phyloP scores from a whole-genome alignment of 2,888 invertebrate species.

The Hirtodrosophila trivittata region DNA sequence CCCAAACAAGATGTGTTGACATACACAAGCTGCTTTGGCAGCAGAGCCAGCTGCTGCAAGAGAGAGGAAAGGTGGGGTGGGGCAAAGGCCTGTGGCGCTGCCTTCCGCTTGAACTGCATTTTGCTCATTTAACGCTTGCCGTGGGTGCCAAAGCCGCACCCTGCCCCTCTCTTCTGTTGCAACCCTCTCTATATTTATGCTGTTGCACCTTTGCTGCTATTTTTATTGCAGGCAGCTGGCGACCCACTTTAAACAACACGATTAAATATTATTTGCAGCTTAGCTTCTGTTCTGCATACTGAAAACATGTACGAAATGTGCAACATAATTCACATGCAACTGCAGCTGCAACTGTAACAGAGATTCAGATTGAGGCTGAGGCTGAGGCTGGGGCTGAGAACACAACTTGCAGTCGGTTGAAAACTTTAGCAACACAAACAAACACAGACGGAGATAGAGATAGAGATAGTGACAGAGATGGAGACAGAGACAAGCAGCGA shows the following conservation, averaged over 20 bases:
- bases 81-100: conserved; percentile 8
- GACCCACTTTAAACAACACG: conserved; percentile 34
- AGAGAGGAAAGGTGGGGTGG: neutral
- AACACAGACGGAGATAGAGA: conserved; percentile 29
- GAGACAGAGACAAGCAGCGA: conserved; percentile 16
- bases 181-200: neutral
- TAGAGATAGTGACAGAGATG: conserved; percentile 9
- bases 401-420: conserved; percentile 32
- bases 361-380: conserved; percentile 10
- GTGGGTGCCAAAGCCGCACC: conserved; percentile 19
- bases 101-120: conserved; percentile 54
- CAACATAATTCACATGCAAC: conserved; percentile 43
- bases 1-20: conserved; percentile 60
- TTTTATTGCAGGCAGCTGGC: conserved; percentile 17
- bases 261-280: conserved; percentile 59
- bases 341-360: conserved; percentile 49
- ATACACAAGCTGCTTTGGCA: conserved; percentile 28
- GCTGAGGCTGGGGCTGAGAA: conserved; percentile 36
- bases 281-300: conserved; percentile 39
- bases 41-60: neutral
- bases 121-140: conserved; percentile 54
- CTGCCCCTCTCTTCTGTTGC: conserved; percentile 2
- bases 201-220: conserved; percentile 20
- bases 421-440: conserved; percentile 57
- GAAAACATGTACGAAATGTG: conserved; percentile 43